A percentile compares a stretch with the other conserved stretches of the same genome.
phyloP scores from a whole-genome alignment of 2,113 vertebrate genomes.

The Pelmatolapia mariae region DNA sequence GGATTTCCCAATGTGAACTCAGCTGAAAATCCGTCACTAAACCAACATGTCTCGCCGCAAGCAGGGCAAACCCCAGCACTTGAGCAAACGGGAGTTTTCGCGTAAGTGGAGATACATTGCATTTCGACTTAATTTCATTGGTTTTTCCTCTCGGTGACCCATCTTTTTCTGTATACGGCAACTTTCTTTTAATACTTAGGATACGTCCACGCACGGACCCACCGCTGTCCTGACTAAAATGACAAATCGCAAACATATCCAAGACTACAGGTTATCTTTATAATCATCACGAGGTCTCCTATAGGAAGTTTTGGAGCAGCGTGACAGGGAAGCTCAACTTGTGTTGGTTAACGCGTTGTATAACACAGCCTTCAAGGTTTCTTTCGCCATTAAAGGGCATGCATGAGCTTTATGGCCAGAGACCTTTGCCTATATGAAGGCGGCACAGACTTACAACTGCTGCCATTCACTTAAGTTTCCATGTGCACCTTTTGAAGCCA shows the following conservation, averaged over 20 bases:
- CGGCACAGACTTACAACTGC: neutral
- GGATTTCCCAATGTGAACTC: conserved; percentile 72
- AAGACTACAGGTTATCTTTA: neutral
- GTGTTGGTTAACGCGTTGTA: conserved; percentile 8
- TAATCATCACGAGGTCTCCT: neutral
- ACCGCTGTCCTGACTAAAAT: conserved; percentile 15
- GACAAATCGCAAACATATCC: neutral
- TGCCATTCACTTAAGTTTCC: neutral
- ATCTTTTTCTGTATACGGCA: neutral
- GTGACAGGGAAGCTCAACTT: neutral
- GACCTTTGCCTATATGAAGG: conserved; percentile 52
- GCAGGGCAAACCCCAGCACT: conserved; percentile 99
- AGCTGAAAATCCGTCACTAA: conserved; percentile 70
- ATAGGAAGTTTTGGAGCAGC: conserved; percentile 18
- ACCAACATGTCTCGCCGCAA: conserved; percentile 99
- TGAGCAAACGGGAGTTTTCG: conserved; percentile 99
- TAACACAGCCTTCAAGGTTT: conserved; percentile 29
- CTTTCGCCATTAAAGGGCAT: conserved; percentile 65
- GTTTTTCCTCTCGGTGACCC: neutral
- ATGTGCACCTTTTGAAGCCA: neutral
- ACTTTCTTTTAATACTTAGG: conserved; percentile 26
- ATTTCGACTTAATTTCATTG: conserved; percentile 47
- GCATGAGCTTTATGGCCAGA: conserved; percentile 41
- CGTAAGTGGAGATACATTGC: conserved; percentile 84
- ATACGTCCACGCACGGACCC: neutral